Base-by-base conservation (phyloP, 1,140 invertebrate genomes). In the Drosophila pseudoobscura region DNA sequence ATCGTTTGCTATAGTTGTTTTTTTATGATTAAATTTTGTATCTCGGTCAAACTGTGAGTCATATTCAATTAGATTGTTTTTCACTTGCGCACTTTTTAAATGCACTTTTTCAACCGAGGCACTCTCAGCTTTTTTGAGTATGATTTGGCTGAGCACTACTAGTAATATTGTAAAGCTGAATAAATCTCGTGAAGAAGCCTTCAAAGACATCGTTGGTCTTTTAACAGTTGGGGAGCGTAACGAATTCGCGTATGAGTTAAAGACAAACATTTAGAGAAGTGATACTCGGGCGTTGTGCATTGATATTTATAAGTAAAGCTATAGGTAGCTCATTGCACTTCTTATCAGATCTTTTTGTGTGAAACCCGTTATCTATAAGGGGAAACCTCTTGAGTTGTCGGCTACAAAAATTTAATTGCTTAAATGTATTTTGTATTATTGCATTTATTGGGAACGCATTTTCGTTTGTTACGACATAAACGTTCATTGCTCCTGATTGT, bases 291-390 rank as follows among this genome's bases (percentile, higher is more conserved):
- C 31, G 15, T 15, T 13, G 59, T 52, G 69, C 69, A 56, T 35
- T 56, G 39, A 53, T 50, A 56, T 64, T 74, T 74, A 74, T 74
- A 74, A 62, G 6, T 13, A 44, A 8, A 17, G 22, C 15, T 15
- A 24, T 24, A n/a, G 3, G 15, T 39, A 52, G 59, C 70, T 46
- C 46, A 31, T 44, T 64, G 41, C 13, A 15, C 59, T 20, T 73
- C 47, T 74, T 74, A 74, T 74, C 71, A 24, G 24, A 53, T 57
- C 26, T 73, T 6, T 51, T 44, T 56, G 52, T 46, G 52, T 35
- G 20, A 72, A 44, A 39, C 15, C 7, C 15, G 58, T 73, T 73
- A 74, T 74, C 71, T 74, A 43, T 20, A 29, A 59, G 54, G 58
- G 70, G 46, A 74, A 73, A 11, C 22, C 43, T 57, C 51, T 64